Conservation (phyloP, 2,888 invertebrate genomes). For the Himalopsyche kuldschensis region DNA sequence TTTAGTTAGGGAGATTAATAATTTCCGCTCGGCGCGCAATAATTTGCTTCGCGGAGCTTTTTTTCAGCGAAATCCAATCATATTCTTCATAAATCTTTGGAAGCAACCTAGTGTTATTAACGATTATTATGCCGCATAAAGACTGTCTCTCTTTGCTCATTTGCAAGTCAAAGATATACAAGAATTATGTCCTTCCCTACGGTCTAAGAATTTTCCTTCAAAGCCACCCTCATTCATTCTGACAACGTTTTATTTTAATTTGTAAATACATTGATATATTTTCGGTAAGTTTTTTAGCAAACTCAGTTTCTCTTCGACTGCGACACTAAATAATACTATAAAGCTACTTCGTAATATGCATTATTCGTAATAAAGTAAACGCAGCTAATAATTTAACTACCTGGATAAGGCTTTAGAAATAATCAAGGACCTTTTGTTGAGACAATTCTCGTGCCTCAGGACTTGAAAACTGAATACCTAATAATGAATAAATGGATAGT, state of each 20-base stretch:
- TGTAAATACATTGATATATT: not conserved
- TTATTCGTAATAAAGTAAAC: too few species aligned
- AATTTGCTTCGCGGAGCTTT: slow-evolving; percentile 24
- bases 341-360: too few species aligned
- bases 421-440: too few species aligned
- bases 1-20: slow-evolving; percentile 19
- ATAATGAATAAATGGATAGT: too few species aligned
- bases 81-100: slow-evolving; percentile 27
- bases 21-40: slow-evolving; percentile 24
- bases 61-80: slow-evolving; percentile 26
- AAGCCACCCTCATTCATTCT: not conserved
- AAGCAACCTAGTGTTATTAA: slow-evolving; percentile 23
- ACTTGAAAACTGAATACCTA: too few species aligned
- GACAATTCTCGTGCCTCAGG: too few species aligned
- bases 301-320: too few species aligned
- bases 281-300: too few species aligned
- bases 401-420: too few species aligned
- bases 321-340: too few species aligned
- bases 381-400: too few species aligned
- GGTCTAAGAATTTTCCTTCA: not conserved
- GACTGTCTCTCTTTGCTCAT: slow-evolving; percentile 33
- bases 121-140: slow-evolving; percentile 19
- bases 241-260: not conserved
- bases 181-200: slow-evolving; percentile 18
- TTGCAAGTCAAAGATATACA: slow-evolving; percentile 38